Conservation (phyloP, 2,888 invertebrate genomes). For the Apodemia duryi region DNA sequence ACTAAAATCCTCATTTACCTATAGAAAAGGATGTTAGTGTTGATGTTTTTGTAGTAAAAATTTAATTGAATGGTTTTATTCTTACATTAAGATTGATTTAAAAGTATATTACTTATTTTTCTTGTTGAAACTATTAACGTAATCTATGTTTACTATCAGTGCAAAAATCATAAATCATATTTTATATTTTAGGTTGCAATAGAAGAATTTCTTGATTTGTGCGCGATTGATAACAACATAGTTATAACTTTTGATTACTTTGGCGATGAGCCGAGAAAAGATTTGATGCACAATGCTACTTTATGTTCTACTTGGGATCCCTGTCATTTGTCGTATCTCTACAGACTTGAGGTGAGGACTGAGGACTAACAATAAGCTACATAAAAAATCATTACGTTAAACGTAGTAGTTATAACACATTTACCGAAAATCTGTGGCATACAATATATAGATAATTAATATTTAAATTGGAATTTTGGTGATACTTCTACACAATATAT, state of each 20-base stretch:
- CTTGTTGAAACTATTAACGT: too few species aligned
- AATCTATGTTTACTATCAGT: not conserved
- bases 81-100: too few species aligned
- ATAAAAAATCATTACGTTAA: not conserved
- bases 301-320: constrained; percentile 69
- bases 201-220: constrained; percentile 51
- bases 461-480: too few species aligned
- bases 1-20: too few species aligned
- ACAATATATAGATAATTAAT: too few species aligned
- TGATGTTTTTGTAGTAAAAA: too few species aligned
- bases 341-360: constrained; percentile 63
- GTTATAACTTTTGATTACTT: constrained; percentile 71
- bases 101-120: too few species aligned
- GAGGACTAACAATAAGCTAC: constrained; percentile 26
- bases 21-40: too few species aligned
- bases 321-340: constrained; percentile 63
- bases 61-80: too few species aligned
- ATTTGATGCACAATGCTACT: constrained; percentile 67
- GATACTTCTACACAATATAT: too few species aligned
- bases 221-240: constrained; percentile 68
- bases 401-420: too few species aligned
- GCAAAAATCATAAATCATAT: not conserved
- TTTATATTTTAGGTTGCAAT: constrained; percentile 48
- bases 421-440: too few species aligned
- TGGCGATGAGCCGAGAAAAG: constrained; percentile 70